These are phyloP conservation scores for Agrotis clavis DNA, from an alignment of 2,888 invertebrate species.

Conservation along the genomic window DNA sequence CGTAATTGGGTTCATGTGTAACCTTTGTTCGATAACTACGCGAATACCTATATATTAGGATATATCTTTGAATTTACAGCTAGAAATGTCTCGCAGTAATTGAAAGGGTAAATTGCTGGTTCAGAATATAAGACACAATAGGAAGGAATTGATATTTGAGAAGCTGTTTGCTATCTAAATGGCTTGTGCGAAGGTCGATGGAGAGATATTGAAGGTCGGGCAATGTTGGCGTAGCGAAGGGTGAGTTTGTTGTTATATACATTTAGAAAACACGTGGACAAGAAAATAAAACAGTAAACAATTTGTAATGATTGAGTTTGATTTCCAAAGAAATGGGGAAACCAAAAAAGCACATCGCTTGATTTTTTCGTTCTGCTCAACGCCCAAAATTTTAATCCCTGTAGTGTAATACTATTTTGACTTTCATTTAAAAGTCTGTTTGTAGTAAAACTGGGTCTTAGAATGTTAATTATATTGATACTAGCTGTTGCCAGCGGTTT, in stretches of 20 bases:
- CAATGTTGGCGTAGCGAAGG: slow-evolving; percentile 20
- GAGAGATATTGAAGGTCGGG: slow-evolving; percentile 26
- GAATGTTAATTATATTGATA: no score
- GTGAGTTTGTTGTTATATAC: neutral
- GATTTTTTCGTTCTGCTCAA: no score
- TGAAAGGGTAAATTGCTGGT: slow-evolving; percentile 31
- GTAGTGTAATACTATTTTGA: no score
- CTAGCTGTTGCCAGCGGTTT: no score
- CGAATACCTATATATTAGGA: neutral
- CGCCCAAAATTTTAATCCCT: no score
- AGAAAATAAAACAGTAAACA: neutral
- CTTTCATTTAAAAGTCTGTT: no score
- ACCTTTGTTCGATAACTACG: slow-evolving; percentile 65
- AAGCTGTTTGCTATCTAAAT: slow-evolving; percentile 38
- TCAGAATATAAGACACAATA: slow-evolving; percentile 24
- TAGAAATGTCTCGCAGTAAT: slow-evolving; percentile 21
- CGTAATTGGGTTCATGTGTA: slow-evolving; percentile 72
- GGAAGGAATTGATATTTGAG: slow-evolving; percentile 41
- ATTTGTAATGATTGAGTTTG: neutral
- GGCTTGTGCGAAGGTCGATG: slow-evolving; percentile 15
- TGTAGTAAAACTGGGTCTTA: no score
- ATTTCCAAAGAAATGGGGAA: no score
- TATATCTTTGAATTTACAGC: slow-evolving; percentile 22
- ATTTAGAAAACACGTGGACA: neutral
- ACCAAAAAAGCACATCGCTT: no score